Conservation (phyloP, 2,797 vertebrate species). For the Phataginus tetradactyla region DNA sequence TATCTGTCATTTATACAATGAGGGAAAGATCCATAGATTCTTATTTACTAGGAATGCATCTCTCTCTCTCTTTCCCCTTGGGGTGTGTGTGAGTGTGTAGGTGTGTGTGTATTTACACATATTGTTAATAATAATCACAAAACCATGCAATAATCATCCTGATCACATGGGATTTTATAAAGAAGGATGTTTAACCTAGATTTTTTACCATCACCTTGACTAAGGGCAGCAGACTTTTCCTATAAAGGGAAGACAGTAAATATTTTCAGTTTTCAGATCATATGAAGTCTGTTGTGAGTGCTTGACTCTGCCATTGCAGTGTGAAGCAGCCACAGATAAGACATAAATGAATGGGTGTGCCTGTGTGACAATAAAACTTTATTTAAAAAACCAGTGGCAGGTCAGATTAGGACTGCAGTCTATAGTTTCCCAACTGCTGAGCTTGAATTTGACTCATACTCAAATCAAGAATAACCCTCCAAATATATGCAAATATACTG, state of each 20-base stretch:
- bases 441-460: neutral
- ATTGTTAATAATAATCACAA: neutral
- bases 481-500: neutral
- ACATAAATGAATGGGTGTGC: neutral
- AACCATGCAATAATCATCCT: neutral
- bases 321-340: neutral
- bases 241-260: neutral
- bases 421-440: neutral
- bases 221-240: neutral
- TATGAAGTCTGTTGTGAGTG: neutral
- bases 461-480: neutral
- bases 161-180: neutral
- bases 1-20: neutral
- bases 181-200: neutral
- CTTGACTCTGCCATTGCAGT: neutral
- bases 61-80: neutral
- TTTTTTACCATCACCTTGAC: neutral
- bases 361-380: neutral
- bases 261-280: neutral
- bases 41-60: neutral
- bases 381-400: neutral
- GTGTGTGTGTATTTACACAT: neutral
- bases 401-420: neutral
- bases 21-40: neutral
- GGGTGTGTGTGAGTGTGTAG: neutral